phyloP scores from a whole-genome alignment of 2,888 invertebrate species.

The Archaeoteleia sp. region DNA sequence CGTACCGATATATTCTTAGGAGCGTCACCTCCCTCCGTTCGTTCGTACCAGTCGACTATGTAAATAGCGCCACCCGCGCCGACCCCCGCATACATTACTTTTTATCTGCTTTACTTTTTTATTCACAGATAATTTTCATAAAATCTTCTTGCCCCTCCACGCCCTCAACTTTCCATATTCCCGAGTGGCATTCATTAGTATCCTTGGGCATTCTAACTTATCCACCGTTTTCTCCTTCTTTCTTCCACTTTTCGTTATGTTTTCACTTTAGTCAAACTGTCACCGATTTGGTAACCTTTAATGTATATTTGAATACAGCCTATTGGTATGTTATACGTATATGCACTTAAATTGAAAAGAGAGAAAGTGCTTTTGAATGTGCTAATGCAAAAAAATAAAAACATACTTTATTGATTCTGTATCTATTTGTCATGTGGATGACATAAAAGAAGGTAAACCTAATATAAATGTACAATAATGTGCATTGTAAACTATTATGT shows the following conservation, averaged over 20 bases:
- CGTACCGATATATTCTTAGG: conserved; percentile 66
- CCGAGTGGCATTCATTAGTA: conserved; percentile 55
- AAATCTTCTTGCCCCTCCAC: conserved; percentile 58
- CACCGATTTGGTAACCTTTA: neutral
- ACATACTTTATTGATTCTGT: no score
- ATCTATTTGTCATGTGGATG: no score
- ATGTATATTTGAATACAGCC: conserved; percentile 7
- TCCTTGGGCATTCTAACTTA: conserved; percentile 42
- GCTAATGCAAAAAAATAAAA: no score
- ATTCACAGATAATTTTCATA: conserved; percentile 70
- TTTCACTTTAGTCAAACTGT: conserved; percentile 8
- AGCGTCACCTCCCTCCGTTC: conserved; percentile 50
- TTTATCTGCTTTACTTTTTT: conserved; percentile 71
- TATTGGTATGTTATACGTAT: neutral
- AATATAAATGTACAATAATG: no score
- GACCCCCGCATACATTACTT: conserved; percentile 70
- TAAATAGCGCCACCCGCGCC: conserved; percentile 60
- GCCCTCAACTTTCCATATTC: conserved; percentile 53
- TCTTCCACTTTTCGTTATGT: conserved; percentile 15
- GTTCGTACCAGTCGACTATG: conserved; percentile 60
- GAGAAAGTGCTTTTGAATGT: no score
- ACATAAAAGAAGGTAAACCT: no score
- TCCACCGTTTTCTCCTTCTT: conserved; percentile 20
- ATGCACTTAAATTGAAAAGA: no score
- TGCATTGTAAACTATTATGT: no score